These are phyloP conservation scores for Bostrychus sinensis DNA, from an alignment of 2,113 vertebrate genomes.

Conservation along the genomic window DNA sequence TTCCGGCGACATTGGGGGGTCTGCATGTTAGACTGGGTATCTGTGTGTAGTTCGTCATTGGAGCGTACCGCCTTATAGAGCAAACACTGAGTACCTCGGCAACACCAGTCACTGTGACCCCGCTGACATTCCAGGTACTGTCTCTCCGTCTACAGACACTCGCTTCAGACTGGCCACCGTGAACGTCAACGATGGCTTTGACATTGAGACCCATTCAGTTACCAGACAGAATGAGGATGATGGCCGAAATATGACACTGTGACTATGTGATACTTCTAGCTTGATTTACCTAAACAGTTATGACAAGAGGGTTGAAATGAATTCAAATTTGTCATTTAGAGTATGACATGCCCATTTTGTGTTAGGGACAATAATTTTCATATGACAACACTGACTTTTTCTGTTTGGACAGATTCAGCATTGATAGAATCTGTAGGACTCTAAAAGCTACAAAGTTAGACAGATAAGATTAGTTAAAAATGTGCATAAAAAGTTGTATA, in stretches of 20 bases:
- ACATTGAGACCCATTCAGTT: conserved; percentile 51
- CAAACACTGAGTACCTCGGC: conserved; percentile 70
- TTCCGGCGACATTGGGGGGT: conserved; percentile 52
- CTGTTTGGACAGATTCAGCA: too few relatives aligned
- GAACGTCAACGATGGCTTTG: conserved; percentile 55
- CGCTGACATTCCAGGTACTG: conserved; percentile 70
- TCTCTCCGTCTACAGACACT: conserved; percentile 61
- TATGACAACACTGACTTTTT: too few relatives aligned
- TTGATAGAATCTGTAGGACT: too few relatives aligned
- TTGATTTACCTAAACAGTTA: conserved; percentile 42
- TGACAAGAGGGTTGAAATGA: conserved; percentile 22
- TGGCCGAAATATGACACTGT: conserved; percentile 57
- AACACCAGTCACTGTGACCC: conserved; percentile 76
- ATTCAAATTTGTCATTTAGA: not conserved
- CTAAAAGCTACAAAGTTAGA: too few relatives aligned
- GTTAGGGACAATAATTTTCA: too few relatives aligned
- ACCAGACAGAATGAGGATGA: not conserved
- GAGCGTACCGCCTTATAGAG: conserved; percentile 71
- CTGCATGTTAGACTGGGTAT: conserved; percentile 32
- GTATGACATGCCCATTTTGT: too few relatives aligned
- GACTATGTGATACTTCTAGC: conserved; percentile 29
- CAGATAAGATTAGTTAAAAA: too few relatives aligned
- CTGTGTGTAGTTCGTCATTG: conserved; percentile 66
- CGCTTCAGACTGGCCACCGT: conserved; percentile 25
- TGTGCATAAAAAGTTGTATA: not conserved